Conservation (phyloP, 2,113 vertebrate species). For the Choloepus hoffmanni region DNA sequence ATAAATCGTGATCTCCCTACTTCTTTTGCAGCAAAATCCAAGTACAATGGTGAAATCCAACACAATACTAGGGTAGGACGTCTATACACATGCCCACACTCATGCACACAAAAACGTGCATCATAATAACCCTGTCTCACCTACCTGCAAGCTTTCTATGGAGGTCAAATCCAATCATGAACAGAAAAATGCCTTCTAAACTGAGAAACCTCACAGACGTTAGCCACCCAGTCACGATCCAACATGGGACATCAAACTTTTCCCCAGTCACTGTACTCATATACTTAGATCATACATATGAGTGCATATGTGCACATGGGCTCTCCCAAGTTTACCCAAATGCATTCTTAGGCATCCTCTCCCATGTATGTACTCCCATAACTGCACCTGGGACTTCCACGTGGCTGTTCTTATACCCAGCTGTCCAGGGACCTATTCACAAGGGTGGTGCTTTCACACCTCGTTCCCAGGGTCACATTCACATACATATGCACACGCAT, state of each 20-base stretch:
- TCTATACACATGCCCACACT: neutral
- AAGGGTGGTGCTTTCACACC: neutral
- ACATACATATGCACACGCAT: neutral
- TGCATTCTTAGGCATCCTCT: neutral
- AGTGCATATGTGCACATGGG: neutral
- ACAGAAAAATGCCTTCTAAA: constrained; percentile 11
- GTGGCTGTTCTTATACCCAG: neutral
- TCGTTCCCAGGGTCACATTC: neutral
- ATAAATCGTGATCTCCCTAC: neutral
- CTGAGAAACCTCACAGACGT: neutral
- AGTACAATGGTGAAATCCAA: neutral
- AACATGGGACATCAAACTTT: neutral
- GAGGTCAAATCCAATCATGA: neutral
- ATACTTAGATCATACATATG: neutral
- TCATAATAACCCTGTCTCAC: neutral
- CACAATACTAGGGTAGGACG: neutral
- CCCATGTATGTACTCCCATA: neutral
- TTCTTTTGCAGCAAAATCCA: constrained; percentile 39
- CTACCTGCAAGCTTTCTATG: neutral
- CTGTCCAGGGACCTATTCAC: neutral
- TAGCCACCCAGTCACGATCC: neutral
- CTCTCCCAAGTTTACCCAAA: neutral
- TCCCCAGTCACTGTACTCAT: neutral
- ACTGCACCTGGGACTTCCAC: neutral
- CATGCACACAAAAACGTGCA: neutral